These are phyloP conservation scores for Eupithecia tripunctaria DNA, from an alignment of 2,888 invertebrate species.

Conservation along the genomic window DNA sequence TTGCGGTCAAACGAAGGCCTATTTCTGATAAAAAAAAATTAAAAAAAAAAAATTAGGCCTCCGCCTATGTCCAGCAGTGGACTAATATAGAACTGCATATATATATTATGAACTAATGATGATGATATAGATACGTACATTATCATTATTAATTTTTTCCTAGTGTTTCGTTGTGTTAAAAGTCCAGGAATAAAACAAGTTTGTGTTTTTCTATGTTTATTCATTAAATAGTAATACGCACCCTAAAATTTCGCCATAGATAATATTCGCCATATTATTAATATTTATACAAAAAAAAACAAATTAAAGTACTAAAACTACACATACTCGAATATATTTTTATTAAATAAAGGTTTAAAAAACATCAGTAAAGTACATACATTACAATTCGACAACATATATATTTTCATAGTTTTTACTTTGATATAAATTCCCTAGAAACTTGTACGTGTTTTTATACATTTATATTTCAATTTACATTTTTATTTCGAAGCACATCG, in stretches of 20 bases:
- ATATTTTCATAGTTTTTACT: slow-evolving; percentile 21
- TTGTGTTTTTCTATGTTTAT: slow-evolving; percentile 36
- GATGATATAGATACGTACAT: too few species aligned
- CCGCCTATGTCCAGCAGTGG: too few species aligned
- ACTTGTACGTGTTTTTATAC: slow-evolving; percentile 39
- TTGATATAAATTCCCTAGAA: slow-evolving; percentile 45
- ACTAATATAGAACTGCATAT: too few species aligned
- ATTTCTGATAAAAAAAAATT: too few species aligned
- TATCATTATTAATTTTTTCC: not conserved
- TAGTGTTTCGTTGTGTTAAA: not conserved
- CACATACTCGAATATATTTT: slow-evolving; percentile 19
- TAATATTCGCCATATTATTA: slow-evolving; percentile 39
- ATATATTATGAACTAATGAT: too few species aligned
- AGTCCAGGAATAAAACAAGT: slow-evolving; percentile 20
- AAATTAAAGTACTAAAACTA: not conserved
- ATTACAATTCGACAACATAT: slow-evolving; percentile 32
- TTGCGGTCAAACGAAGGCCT: too few species aligned
- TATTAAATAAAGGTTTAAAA: slow-evolving; percentile 38
- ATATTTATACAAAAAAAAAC: slow-evolving; percentile 37
- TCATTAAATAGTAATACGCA: slow-evolving; percentile 39
- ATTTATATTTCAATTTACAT: slow-evolving; percentile 29
- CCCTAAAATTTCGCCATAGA: slow-evolving; percentile 39
- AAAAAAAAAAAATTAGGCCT: too few species aligned
- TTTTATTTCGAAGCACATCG: slow-evolving; percentile 37
- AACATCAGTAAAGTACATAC: slow-evolving; percentile 39